Evolutionary conservation across 2,888 invertebrate species (phyloP).

Genomic region (Trichacis sp.): DNA sequence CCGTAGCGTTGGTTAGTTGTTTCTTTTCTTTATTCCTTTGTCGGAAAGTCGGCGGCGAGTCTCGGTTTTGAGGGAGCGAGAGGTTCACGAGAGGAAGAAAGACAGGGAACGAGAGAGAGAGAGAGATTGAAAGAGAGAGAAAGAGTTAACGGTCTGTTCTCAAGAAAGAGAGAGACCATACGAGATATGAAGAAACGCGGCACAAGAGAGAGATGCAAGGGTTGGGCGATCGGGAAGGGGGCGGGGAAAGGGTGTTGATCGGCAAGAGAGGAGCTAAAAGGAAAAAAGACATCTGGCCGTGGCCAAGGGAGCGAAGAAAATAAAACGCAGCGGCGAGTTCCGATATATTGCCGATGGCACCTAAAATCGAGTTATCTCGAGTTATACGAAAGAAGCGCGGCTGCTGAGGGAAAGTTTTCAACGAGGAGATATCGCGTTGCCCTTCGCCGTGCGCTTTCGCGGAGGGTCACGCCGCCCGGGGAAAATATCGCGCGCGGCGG

Average conservation of each 20-base stretch:
- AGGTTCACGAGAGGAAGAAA: conserved; percentile 33
- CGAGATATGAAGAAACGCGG: conserved; percentile 30
- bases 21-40: conserved; percentile 68
- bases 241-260: conserved; percentile 19
- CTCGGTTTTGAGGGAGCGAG: conserved; percentile 57
- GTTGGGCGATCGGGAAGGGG: conserved; percentile 14
- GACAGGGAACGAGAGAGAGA: conserved; percentile 15
- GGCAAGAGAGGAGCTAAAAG: conserved; percentile 36
- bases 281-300: conserved; percentile 45
- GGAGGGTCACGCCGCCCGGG: neutral
- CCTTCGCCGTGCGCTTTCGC: neutral
- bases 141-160: conserved; percentile 38
- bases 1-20: conserved; percentile 63
- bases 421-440: neutral
- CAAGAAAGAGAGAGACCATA: conserved; percentile 27
- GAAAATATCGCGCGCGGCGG: neutral
- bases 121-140: no score
- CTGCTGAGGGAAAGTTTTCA: conserved; percentile 15
- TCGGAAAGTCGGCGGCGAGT: conserved; percentile 68
- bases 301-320: conserved; percentile 47
- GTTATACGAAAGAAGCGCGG: conserved; percentile 1
- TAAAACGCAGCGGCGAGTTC: conserved; percentile 51
- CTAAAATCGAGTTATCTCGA: conserved; percentile 51
- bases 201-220: conserved; percentile 33
- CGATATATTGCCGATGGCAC: conserved; percentile 54